Evolutionary conservation across 2,797 vertebrate genomes (phyloP).

Genomic region (Pangasius djambal): DNA sequence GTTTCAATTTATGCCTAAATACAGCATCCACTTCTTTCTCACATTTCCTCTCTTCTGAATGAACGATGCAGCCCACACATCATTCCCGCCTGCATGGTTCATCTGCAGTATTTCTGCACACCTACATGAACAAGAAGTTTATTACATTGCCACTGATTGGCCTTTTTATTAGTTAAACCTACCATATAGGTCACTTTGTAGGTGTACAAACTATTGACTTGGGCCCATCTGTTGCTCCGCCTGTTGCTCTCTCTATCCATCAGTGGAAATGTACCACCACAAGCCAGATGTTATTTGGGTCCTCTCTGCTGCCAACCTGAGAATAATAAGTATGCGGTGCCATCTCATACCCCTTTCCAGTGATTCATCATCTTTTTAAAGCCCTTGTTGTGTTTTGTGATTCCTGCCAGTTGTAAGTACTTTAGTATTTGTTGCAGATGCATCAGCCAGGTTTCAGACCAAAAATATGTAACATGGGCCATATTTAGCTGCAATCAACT

Average conservation of each 20-base stretch:
- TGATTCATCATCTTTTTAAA: slow-evolving; percentile 22
- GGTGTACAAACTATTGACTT: neutral
- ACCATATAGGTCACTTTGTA: slow-evolving; percentile 1
- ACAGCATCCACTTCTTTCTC: slow-evolving; percentile 19
- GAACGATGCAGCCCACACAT: slow-evolving; percentile 2
- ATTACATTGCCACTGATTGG: neutral
- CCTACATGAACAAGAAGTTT: neutral
- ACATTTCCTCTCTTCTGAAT: slow-evolving; percentile 6
- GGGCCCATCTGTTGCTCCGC: slow-evolving; percentile 12
- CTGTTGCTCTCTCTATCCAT: slow-evolving; percentile 12
- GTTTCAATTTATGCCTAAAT: slow-evolving; percentile 25
- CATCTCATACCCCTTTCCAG: neutral
- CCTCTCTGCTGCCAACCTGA: neutral
- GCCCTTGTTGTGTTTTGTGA: neutral
- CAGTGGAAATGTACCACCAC: slow-evolving; percentile 18
- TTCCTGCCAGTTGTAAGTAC: neutral
- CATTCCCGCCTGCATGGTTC: neutral
- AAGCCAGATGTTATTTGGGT: slow-evolving; percentile 31
- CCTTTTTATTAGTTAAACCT: neutral
- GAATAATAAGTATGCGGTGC: neutral
- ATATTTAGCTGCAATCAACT: neutral
- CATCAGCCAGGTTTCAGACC: neutral
- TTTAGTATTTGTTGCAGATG: neutral
- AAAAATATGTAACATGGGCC: neutral
- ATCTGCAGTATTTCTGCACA: neutral